Percentiles rank a stretch among this genome's conserved stretches.
Conservation (phyloP, 1,140 invertebrate genomes). For the Trichomalopsis sarcophagae region DNA sequence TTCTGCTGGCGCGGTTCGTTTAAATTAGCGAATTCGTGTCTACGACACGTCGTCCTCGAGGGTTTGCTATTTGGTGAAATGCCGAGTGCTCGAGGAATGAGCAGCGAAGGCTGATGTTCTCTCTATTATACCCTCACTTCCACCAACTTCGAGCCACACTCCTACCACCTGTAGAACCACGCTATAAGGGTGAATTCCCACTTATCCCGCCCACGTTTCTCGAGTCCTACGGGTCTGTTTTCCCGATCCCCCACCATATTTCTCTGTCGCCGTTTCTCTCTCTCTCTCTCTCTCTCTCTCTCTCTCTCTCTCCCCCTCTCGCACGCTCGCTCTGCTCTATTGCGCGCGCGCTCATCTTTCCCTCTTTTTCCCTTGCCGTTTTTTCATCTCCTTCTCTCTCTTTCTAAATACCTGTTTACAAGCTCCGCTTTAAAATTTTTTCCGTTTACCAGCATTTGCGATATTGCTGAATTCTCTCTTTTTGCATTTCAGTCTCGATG, state of each 20-base stretch:
- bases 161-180: conserved; percentile 66
- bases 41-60: not conserved
- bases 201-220: conserved; percentile 49
- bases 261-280: not conserved
- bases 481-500: not conserved
- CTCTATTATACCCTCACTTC: conserved; percentile 69
- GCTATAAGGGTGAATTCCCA: conserved; percentile 57
- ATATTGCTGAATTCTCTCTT: not conserved
- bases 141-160: conserved; percentile 57
- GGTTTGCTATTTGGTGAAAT: conserved; percentile 53
- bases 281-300: conserved; percentile 14
- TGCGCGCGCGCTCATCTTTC: not conserved
- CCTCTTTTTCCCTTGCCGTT: not conserved
- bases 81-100: conserved; percentile 64
- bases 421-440: not conserved
- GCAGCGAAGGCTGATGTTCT: conserved; percentile 64
- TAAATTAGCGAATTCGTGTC: too few species aligned
- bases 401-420: not conserved
- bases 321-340: not conserved
- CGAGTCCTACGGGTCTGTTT: conserved; percentile 29
- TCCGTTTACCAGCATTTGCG: conserved; percentile 23
- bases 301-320: not conserved
- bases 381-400: not conserved
- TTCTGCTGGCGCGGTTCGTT: not conserved
- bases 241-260: conserved; percentile 21